Evolutionary conservation across 37 sponge, comb jelly and placozoan species (phyloP), one percentile per base, ranked within the genome.

Genomic region (Agelas oroides): DNA sequence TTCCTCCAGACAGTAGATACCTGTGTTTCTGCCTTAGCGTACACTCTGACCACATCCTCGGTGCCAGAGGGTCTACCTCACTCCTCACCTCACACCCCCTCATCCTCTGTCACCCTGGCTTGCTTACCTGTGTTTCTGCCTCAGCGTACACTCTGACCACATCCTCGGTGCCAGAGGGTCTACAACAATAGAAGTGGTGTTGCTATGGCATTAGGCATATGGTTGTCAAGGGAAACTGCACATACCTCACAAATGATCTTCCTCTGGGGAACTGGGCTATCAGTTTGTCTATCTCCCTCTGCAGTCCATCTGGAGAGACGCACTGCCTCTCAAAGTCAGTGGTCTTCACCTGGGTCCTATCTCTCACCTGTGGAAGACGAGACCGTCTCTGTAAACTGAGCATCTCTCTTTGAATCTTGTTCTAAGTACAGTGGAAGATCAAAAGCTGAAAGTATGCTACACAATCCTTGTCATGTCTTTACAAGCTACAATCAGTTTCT

Each of bases 141-240:
- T 98, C 98, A 71, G 95, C 96, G 85, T 98, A 96, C 35, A 98
- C 93, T 53, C 98, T 81, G n/a, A 98, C 98, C 21, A 93, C 87
- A 71, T 98, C 96, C 66, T 98, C 98, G 24, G 98, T 98, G 5
- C 98, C 98, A 61, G 96, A 96, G 1, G 98, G 98, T 73, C 97
- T 96, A 40, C 54, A 54, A 23, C n/a, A 0, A 36, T 30, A 19
- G 27, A 65, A 18, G 64, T n/a, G n/a, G n/a, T n/a, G n/a, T n/a
- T n/a, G n/a, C 15, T 66, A 15, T 28, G 33, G 14, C 23, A 16
- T 14, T 66, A 24, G 14, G 69, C 15, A 19, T 31, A 19, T 66
- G 33, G 14, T 14, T 66, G 69, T 66, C 23, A 23, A 24, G 15
- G 69, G 46, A 46, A 3, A 46, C 2, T 35, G 5, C 13, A 61